Base-by-base conservation (phyloP, 2,888 invertebrate genomes). In the Ormyrus nitidulus region DNA sequence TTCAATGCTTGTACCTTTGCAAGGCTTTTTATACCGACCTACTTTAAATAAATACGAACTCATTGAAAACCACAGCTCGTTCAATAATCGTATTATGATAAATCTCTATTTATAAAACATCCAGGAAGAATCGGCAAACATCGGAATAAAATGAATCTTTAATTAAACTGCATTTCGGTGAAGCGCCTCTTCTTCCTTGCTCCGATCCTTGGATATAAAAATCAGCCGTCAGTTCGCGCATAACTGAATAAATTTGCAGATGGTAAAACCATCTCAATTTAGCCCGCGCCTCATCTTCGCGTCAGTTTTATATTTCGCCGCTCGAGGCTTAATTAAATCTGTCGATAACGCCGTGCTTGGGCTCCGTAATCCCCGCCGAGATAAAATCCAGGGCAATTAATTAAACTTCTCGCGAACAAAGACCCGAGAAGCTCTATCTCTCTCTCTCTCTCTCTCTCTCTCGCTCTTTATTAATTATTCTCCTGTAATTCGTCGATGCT, bases 371-470 rank as follows among this genome's bases (percentile, higher is more conserved):
- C n/a, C 34, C 5, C n/a, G 5, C 4, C 10, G 66, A 71, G 71
- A 66, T 72, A 66, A 78, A 78, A 78, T 72, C 66, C 71, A 34
- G 66, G 77, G 19, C 77, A 66, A 78, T 78, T 78, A 78, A 78
- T 78, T 78, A 72, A 72, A 70, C 77, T 77, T 77, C 58, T 34
- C 46, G 8, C 62, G 46, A 34, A 34, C 34, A 34, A 34, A 34
- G 34, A 3, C 34, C 34, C 34, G 34, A 34, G 34, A 34, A 34
- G 34, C 34, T 34, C 34, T 59, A 4, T 48, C 66, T 66, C 53
- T 9, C 10, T 10, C 56, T 2, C 44, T 13, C n/a, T 66, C 54
- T 9, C 11, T 11, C 56, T 6, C 46, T 13, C n/a, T 9, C 19
- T 49, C 10, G 62, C 56, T 62, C 62, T 48, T 53, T 77, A 77